Evolutionary conservation across 2,797 vertebrate species (phyloP).

Genomic region (Eurystomus glaucurus): DNA sequence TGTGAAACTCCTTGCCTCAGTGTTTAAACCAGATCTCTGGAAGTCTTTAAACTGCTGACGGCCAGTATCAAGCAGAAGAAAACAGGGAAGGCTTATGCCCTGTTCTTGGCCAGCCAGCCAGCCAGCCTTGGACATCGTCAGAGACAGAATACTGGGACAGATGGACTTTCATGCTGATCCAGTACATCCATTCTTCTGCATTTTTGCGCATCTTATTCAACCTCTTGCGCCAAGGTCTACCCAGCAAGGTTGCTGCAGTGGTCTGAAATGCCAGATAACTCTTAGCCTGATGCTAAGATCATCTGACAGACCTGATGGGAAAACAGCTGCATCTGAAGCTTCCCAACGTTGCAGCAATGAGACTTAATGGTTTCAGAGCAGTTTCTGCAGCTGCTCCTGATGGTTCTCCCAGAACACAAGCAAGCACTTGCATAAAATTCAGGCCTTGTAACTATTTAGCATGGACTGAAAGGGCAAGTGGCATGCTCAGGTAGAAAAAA

Average conservation of each 20-base stretch:
- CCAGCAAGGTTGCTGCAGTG: conserved; percentile 11
- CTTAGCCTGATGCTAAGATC: conserved; percentile 25
- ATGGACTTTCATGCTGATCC: background rate
- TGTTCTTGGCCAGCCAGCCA: background rate
- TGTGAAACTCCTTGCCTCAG: background rate
- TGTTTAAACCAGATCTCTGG: background rate
- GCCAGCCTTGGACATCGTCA: background rate
- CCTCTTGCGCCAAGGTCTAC: background rate
- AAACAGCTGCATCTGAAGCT: conserved; percentile 35
- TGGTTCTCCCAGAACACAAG: background rate
- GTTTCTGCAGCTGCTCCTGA: conserved; percentile 1
- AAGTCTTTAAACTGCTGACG: background rate
- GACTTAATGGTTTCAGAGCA: background rate
- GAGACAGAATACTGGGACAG: background rate
- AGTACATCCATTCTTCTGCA: background rate
- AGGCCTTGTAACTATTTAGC: background rate
- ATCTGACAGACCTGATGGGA: conserved; percentile 29
- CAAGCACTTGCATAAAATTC: background rate
- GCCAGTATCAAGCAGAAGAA: background rate
- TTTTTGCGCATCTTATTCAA: background rate
- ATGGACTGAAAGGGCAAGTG: background rate
- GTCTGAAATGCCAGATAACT: conserved; percentile 8
- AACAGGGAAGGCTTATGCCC: background rate
- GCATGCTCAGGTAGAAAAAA: background rate
- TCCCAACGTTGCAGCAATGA: background rate